Evolutionary conservation across 2,797 vertebrate species (phyloP), one percentile per base, ranked within the genome.

Genomic region (Microctenopoma stevenorrisi): DNA sequence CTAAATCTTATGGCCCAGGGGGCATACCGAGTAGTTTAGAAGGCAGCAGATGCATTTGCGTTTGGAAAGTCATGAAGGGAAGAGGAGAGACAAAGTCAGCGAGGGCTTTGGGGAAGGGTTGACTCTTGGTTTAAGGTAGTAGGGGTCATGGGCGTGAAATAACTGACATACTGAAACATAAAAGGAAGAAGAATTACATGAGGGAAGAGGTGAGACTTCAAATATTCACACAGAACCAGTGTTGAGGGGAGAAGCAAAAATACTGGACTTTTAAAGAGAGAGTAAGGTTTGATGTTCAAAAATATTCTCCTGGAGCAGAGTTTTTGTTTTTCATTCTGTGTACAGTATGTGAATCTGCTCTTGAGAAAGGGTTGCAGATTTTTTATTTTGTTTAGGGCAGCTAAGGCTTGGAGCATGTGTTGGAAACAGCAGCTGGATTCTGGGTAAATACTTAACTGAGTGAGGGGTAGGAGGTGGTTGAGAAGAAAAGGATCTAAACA

Each of bases 401-500:
- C 73, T 64, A 42, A 42, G 25, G 64, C 71, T 77, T 18, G 42
- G 57, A 63, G 75, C 15, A 1, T 26, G 54, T 68, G 47, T 43
- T 77, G 26, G 46, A 81, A 74, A 88, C 81, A 89, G 54, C 74
- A 71, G 76, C 60, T 75, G 55, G 72, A 82, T 82, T 72, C 69
- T 81, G 73, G 48, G 76, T 76, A 76, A 89, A 81, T 75, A 66
- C 61, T 61, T 67, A 37, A 38, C 46, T 2, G 60, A 75, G 67
- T 50, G 51, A 72, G 67, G 44, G 57, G 61, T 55, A 63, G 42
- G 18, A 63, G 71, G 51, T 46, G 64, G 68, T 4, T 63, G 52
- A 63, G 78, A 63, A 84, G 72, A 51, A 81, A 68, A 49, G 51
- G 72, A 74, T 68, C 65, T 77, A 76, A 85, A 89, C 83, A 89